Conservation (phyloP, 2,113 vertebrate species). For the Brachyhypopomus gauderio region DNA sequence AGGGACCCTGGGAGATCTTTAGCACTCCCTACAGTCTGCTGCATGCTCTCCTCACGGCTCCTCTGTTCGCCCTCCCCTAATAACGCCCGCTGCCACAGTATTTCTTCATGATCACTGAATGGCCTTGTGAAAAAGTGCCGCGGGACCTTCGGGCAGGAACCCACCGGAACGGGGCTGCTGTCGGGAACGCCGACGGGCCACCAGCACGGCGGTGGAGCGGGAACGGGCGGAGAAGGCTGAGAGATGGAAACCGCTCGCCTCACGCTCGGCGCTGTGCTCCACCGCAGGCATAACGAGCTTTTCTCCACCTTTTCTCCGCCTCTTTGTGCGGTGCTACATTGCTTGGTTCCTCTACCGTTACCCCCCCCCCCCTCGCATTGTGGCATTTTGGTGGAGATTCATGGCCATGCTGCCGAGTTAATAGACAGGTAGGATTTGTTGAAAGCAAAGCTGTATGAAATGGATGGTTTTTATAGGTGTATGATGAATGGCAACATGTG, state of each 20-base stretch:
- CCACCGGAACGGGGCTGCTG: too few relatives aligned
- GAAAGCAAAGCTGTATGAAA: slow-evolving; percentile 9
- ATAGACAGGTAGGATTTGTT: slow-evolving; percentile 29
- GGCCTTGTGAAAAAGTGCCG: too few relatives aligned
- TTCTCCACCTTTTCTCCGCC: too few relatives aligned
- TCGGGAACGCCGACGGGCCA: too few relatives aligned
- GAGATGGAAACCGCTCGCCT: too few relatives aligned
- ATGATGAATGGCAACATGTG: background rate
- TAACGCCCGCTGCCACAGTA: background rate
- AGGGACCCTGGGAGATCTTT: background rate
- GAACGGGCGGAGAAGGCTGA: too few relatives aligned
- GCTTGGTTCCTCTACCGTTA: background rate
- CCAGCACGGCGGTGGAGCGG: too few relatives aligned
- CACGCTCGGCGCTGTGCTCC: too few relatives aligned
- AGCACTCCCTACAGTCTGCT: background rate
- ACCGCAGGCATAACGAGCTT: too few relatives aligned
- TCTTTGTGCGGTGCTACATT: too few relatives aligned
- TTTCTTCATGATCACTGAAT: too few relatives aligned
- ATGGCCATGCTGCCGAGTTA: slow-evolving; percentile 19
- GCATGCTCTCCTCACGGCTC: background rate
- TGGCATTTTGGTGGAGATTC: slow-evolving; percentile 13
- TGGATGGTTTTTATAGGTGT: slow-evolving; percentile 15
- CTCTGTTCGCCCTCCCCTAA: background rate
- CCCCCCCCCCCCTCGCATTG: background rate
- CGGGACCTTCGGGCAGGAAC: too few relatives aligned